Conservation (phyloP, 2,797 vertebrate genomes). For the Rhinichthys osculus region DNA sequence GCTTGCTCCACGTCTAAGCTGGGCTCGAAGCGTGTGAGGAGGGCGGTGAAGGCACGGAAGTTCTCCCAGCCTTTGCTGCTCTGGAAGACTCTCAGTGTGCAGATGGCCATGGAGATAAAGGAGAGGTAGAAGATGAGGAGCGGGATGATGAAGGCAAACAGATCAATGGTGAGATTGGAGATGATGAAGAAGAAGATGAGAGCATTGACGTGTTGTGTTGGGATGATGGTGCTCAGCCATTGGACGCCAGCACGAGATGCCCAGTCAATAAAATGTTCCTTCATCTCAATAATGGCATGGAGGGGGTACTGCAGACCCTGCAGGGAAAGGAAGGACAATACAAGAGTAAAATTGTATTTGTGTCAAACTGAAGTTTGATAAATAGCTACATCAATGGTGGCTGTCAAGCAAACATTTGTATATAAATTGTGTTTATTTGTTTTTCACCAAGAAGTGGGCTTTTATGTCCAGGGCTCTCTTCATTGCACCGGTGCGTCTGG, state of each 20-base stretch:
- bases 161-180: constrained; percentile 93
- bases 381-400: not conserved
- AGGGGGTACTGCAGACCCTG: constrained; percentile 93
- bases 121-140: constrained; percentile 96
- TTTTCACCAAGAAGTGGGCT: constrained; percentile 74
- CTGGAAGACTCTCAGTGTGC: constrained; percentile 93
- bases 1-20: constrained; percentile 94
- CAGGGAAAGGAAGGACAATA: not conserved
- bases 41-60: constrained; percentile 88
- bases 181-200: constrained; percentile 98
- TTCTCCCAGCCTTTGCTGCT: constrained; percentile 97
- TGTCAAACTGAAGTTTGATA: not conserved
- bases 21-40: constrained; percentile 91
- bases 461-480: constrained; percentile 77
- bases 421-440: not conserved
- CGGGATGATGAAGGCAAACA: constrained; percentile 94
- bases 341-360: not conserved
- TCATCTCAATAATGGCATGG: constrained; percentile 87
- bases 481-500: constrained; percentile 66
- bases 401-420: not conserved
- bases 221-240: constrained; percentile 94
- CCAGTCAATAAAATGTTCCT: constrained; percentile 92
- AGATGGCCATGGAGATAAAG: constrained; percentile 97
- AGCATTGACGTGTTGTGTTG: constrained; percentile 96
- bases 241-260: constrained; percentile 94